phyloP scores from a whole-genome alignment of 2,113 vertebrate species.

The Trichomycterus rosablanca region DNA sequence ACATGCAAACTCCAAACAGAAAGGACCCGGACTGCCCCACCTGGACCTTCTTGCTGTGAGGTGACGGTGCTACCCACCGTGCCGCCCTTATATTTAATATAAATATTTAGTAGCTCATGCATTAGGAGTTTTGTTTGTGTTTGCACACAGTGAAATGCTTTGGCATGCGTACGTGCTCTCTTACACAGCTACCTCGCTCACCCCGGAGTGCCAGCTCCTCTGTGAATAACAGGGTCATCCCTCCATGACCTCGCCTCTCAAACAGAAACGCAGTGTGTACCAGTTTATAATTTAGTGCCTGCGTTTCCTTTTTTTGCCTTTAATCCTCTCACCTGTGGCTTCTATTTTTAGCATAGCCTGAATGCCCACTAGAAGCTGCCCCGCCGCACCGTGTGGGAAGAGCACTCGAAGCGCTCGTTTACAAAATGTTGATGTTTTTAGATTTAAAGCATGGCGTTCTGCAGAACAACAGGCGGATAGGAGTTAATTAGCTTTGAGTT shows the following conservation, averaged over 20 bases:
- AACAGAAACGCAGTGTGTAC: neutral
- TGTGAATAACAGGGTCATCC: constrained; percentile 18
- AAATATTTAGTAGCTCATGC: neutral
- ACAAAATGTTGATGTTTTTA: constrained; percentile 43
- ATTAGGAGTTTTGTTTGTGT: neutral
- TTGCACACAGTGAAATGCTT: neutral
- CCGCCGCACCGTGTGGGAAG: constrained; percentile 54
- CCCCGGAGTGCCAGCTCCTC: constrained; percentile 12
- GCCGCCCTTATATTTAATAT: too few relatives aligned
- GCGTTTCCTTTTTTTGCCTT: constrained; percentile 14
- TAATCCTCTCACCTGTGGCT: constrained; percentile 45
- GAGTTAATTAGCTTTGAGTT: constrained; percentile 9
- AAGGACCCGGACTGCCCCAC: too few relatives aligned
- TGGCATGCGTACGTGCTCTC: constrained; percentile 2
- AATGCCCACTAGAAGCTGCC: constrained; percentile 54
- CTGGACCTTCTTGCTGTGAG: too few relatives aligned
- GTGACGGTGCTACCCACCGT: too few relatives aligned
- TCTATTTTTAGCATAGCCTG: constrained; percentile 57
- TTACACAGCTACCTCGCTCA: too few relatives aligned
- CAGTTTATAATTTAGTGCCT: constrained; percentile 32
- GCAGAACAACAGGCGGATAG: neutral
- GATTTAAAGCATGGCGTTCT: constrained; percentile 26
- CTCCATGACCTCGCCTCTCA: constrained; percentile 16
- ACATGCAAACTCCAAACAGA: too few relatives aligned
- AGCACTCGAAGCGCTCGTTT: constrained; percentile 49